Evolutionary conservation across 2,888 invertebrate species (phyloP).

Genomic region (Micoletzkya japonica): DNA sequence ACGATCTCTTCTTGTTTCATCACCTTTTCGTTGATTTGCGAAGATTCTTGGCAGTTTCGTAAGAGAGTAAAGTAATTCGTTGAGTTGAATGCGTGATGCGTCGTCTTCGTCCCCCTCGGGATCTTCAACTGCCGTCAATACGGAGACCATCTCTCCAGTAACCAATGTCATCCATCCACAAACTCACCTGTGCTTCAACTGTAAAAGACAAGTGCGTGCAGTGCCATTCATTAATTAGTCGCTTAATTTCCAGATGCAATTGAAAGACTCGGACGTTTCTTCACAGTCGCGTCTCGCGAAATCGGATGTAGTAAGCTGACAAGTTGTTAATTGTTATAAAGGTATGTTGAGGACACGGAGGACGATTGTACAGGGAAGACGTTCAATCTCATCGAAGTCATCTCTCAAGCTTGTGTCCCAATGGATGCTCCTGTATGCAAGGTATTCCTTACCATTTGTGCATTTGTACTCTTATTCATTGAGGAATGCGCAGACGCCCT

Average conservation of each 20-base stretch:
- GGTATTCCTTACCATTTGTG: slow-evolving; percentile 33
- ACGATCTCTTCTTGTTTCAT: not conserved
- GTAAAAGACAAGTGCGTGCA: not conserved
- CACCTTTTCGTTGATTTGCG: not conserved
- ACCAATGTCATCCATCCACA: not conserved
- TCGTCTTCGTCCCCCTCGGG: slow-evolving; percentile 20
- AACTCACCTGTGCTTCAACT: not conserved
- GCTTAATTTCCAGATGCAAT: no score
- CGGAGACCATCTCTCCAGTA: not conserved
- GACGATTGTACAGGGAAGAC: slow-evolving; percentile 33
- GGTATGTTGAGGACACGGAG: not conserved
- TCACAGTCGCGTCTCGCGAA: no score
- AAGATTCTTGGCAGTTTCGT: not conserved
- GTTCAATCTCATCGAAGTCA: slow-evolving; percentile 48
- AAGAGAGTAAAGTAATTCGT: not conserved
- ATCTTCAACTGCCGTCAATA: slow-evolving; percentile 6
- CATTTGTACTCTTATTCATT: slow-evolving; percentile 11
- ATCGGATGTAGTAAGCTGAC: no score
- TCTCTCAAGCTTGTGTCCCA: slow-evolving; percentile 47
- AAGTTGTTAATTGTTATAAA: no score
- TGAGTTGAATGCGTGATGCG: slow-evolving; percentile 17
- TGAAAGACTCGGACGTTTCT: no score
- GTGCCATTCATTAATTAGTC: no score
- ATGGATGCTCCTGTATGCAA: slow-evolving; percentile 56
- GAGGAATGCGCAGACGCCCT: slow-evolving; percentile 56